A percentile compares a stretch with the other conserved stretches of the same genome.
Evolutionary conservation across 53 echinoderm and acorn worm species (phyloP).

Genomic region (Stichopus horrens): DNA sequence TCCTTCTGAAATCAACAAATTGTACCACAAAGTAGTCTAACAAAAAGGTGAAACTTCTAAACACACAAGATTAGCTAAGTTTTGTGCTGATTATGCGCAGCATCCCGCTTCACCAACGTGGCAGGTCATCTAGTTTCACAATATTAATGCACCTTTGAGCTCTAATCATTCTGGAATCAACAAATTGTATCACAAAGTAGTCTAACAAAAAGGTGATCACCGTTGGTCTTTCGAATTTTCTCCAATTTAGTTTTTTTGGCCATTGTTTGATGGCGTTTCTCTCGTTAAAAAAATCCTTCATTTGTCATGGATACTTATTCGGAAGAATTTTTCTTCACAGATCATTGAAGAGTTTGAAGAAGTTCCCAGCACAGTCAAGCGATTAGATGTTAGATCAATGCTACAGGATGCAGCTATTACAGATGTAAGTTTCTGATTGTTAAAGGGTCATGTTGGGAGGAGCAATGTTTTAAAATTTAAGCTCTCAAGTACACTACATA

Average conservation of each 20-base stretch:
- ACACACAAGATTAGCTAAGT: too few relatives aligned
- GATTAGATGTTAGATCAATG: constrained; percentile 82
- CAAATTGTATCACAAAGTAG: neutral
- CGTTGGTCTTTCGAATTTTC: neutral
- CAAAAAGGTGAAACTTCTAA: too few relatives aligned
- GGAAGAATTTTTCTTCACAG: constrained; percentile 44
- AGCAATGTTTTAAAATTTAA: too few relatives aligned
- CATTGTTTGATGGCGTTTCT: neutral
- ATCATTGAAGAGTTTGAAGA: constrained; percentile 83
- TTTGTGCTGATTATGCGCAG: too few relatives aligned
- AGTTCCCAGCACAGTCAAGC: constrained; percentile 75
- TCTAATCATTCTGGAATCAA: neutral
- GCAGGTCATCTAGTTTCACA: too few relatives aligned
- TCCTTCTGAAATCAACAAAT: neutral
- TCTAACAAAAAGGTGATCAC: too few relatives aligned
- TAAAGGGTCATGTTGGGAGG: too few relatives aligned
- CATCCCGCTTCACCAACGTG: too few relatives aligned
- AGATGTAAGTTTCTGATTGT: constrained; percentile 59
- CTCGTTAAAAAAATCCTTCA: neutral
- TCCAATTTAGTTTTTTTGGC: neutral
- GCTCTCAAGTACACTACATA: too few relatives aligned
- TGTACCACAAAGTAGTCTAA: neutral
- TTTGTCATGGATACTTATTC: neutral
- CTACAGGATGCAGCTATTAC: constrained; percentile 94
- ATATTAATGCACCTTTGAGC: too few relatives aligned